A percentile compares a stretch with the other conserved stretches of the same genome.
Conservation (phyloP, 2,113 vertebrate species). For the Equus quagga region DNA sequence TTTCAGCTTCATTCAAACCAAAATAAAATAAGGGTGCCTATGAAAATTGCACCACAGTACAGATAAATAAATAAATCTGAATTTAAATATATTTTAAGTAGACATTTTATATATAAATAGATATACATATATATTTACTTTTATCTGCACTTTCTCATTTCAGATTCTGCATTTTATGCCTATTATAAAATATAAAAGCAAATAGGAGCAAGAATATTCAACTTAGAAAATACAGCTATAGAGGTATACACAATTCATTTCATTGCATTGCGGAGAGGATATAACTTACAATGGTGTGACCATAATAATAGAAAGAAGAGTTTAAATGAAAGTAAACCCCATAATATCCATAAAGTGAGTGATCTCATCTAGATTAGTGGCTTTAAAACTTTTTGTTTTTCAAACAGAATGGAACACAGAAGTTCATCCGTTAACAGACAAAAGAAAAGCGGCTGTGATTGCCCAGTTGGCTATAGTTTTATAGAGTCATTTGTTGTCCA, state of each 20-base stretch:
- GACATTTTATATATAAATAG: neutral
- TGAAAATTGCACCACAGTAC: neutral
- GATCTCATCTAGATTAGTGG: neutral
- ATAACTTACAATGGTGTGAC: neutral
- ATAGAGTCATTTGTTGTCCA: neutral
- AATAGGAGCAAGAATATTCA: neutral
- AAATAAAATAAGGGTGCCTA: constrained; percentile 15
- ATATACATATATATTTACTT: neutral
- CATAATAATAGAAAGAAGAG: constrained; percentile 10
- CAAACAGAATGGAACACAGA: constrained; percentile 24
- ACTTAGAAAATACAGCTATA: neutral
- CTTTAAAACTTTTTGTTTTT: neutral
- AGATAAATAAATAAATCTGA: constrained; percentile 31
- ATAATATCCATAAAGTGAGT: neutral
- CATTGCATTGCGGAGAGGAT: neutral
- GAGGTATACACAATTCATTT: constrained; percentile 4
- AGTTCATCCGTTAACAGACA: neutral
- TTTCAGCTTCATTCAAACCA: neutral
- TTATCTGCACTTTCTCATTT: constrained; percentile 56
- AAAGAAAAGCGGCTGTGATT: neutral
- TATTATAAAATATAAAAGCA: neutral
- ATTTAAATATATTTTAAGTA: neutral
- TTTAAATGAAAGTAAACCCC: constrained; percentile 19
- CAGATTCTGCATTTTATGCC: constrained; percentile 37
- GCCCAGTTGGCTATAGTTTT: neutral